A percentile compares a stretch with the other conserved stretches of the same genome.
Evolutionary conservation across 2,888 invertebrate genomes (phyloP).

Genomic region (Dorcus parallelipipedus): DNA sequence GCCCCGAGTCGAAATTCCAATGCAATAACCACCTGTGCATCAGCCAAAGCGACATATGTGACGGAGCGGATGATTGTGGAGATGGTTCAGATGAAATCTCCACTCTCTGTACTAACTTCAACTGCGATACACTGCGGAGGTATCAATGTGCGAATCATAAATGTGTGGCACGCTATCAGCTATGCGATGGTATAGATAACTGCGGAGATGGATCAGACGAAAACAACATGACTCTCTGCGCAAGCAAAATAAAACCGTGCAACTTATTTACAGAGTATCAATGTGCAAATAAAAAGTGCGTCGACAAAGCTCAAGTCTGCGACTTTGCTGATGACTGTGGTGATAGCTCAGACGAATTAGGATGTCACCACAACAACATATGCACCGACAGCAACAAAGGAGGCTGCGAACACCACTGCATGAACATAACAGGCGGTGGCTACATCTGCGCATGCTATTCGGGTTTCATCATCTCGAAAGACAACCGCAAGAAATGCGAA

Average conservation of each 20-base stretch:
- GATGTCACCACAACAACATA: constrained; percentile 72
- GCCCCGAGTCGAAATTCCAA: constrained; percentile 86
- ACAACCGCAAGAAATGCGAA: constrained; percentile 78
- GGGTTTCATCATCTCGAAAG: constrained; percentile 78
- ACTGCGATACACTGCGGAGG: constrained; percentile 72
- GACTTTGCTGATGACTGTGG: constrained; percentile 90
- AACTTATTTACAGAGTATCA: constrained; percentile 77
- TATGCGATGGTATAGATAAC: constrained; percentile 89
- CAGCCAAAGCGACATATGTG: constrained; percentile 83
- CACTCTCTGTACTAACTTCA: constrained; percentile 77
- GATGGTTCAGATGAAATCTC: constrained; percentile 86
- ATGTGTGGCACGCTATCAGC: constrained; percentile 80
- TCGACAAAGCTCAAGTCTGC: constrained; percentile 75
- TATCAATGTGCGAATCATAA: constrained; percentile 52
- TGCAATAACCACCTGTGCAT: constrained; percentile 92
- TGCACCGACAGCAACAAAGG: constrained; percentile 62
- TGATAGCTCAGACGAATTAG: constrained; percentile 84
- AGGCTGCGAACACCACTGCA: constrained; percentile 90
- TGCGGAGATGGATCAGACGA: constrained; percentile 95
- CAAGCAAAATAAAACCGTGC: constrained; percentile 71
- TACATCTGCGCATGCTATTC: constrained; percentile 89
- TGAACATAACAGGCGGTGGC: constrained; percentile 76
- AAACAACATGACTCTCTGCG: constrained; percentile 88
- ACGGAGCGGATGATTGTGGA: constrained; percentile 90
- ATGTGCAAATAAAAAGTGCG: constrained; percentile 85